Percentiles rank a stretch among this genome's conserved stretches.
These are phyloP conservation scores for Nasonovia ribisnigri DNA, from an alignment of 2,888 invertebrate genomes.

Conservation along the genomic window DNA sequence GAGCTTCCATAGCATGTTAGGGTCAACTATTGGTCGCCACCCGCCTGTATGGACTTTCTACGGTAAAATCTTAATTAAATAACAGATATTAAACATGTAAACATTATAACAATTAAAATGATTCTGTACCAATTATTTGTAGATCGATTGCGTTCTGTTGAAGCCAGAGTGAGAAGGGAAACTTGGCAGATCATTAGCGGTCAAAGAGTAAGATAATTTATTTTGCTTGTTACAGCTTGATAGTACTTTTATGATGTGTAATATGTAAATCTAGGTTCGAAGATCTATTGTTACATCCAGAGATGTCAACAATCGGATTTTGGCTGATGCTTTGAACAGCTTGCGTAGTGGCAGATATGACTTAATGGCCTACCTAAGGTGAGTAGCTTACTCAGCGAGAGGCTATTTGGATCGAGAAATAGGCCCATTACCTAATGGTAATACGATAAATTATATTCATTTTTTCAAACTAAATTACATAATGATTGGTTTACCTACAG, in stretches of 20 bases:
- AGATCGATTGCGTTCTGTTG: slow-evolving; percentile 15
- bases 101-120: background rate
- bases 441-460: background rate
- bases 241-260: background rate
- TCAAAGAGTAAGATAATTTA: background rate
- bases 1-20: background rate
- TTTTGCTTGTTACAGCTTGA: background rate
- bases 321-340: background rate
- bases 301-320: background rate
- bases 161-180: no score
- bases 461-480: background rate
- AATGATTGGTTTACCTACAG: background rate
- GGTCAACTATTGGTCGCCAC: no score
- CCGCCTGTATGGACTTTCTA: background rate
- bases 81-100: background rate
- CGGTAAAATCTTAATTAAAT: background rate
- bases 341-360: background rate
- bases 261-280: background rate
- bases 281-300: background rate
- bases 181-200: background rate
- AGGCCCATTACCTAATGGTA: background rate
- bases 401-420: background rate
- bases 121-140: background rate
- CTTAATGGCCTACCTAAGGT: background rate
- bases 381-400: background rate